These are phyloP conservation scores for Psittacula echo DNA, from an alignment of 2,797 vertebrate genomes.

Conservation along the genomic window DNA sequence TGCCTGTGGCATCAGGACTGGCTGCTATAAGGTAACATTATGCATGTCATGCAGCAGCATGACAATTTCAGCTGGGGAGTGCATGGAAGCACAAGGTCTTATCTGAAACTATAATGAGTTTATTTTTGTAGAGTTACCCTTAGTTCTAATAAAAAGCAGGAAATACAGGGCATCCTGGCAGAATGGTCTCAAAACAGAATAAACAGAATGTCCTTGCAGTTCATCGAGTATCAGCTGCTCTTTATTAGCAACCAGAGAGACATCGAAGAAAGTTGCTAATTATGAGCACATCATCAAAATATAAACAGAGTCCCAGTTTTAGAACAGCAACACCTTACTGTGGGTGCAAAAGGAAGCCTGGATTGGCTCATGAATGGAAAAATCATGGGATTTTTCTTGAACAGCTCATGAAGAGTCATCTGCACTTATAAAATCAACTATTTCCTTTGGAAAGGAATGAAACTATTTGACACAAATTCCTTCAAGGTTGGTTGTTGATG, in stretches of 20 bases:
- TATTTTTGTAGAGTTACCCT: neutral
- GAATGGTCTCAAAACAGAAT: slow-evolving; percentile 22
- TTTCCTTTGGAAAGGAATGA: slow-evolving; percentile 58
- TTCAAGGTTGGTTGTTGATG: neutral
- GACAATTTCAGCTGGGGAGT: neutral
- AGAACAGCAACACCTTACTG: slow-evolving; percentile 16
- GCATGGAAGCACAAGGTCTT: neutral
- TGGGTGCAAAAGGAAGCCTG: neutral
- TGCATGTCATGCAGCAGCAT: neutral
- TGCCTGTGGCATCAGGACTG: neutral
- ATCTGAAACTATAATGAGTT: neutral
- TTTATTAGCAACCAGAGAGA: slow-evolving; percentile 16
- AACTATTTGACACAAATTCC: slow-evolving; percentile 44
- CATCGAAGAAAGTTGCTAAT: slow-evolving; percentile 3
- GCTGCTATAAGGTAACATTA: neutral
- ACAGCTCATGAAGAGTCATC: slow-evolving; percentile 32
- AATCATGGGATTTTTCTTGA: slow-evolving; percentile 44
- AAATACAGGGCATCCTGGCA: neutral
- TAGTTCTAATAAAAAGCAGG: neutral
- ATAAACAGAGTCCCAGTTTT: slow-evolving; percentile 24
- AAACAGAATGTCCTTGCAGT: slow-evolving; percentile 18
- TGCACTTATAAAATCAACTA: slow-evolving; percentile 61
- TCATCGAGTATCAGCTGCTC: neutral
- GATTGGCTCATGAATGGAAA: slow-evolving; percentile 41
- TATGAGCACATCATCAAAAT: slow-evolving; percentile 4